These are phyloP conservation scores for Calameuta idolon DNA, from an alignment of 2,888 invertebrate genomes.

Conservation along the genomic window DNA sequence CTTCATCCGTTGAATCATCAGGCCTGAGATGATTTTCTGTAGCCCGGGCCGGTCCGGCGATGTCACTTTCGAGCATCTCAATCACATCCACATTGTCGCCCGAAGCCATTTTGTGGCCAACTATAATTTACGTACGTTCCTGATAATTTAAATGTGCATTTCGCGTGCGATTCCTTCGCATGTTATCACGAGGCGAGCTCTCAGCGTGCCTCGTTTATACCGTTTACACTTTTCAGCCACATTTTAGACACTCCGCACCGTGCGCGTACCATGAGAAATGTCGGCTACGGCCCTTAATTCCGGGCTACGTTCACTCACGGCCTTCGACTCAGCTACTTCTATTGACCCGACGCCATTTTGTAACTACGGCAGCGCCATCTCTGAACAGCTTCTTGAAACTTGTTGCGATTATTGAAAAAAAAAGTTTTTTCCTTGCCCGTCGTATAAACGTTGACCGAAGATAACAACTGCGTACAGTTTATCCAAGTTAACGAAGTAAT, in stretches of 20 bases:
- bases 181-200: conserved; percentile 12
- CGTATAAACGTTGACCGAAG: neutral
- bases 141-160: conserved; percentile 20
- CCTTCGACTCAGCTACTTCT: conserved; percentile 31
- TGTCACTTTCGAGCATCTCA: conserved; percentile 78
- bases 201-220: neutral
- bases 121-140: conserved; percentile 19
- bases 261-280: neutral
- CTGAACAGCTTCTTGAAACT: neutral
- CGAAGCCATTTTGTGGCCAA: conserved; percentile 80
- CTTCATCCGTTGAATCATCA: conserved; percentile 71
- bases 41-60: conserved; percentile 47
- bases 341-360: conserved; percentile 56
- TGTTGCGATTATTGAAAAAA: neutral
- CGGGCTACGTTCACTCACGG: conserved; percentile 39
- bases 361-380: conserved; percentile 22
- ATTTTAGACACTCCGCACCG: neutral
- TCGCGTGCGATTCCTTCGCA: conserved; percentile 18
- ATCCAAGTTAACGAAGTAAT: neutral
- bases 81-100: conserved; percentile 84
- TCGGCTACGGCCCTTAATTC: conserved; percentile 29
- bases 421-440: neutral
- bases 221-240: neutral
- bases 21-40: conserved; percentile 72
- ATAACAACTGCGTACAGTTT: neutral